Evolutionary conservation across 2,113 vertebrate genomes (phyloP).

Genomic region (Barbus barbus): DNA sequence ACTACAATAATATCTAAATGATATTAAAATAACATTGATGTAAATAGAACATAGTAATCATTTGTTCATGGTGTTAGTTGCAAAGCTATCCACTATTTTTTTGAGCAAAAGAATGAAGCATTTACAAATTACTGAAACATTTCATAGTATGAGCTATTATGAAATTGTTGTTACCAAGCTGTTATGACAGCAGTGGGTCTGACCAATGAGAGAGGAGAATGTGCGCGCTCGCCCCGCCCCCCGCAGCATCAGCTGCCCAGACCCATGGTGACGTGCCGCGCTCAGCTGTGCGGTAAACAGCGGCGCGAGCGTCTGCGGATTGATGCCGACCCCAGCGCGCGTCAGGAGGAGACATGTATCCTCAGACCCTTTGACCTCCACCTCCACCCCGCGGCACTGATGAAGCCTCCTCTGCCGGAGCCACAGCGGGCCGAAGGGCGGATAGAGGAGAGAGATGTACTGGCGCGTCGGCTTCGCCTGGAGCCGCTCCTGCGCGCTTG

Average conservation of each 20-base stretch:
- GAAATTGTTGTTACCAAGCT: not conserved
- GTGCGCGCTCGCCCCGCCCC: not conserved
- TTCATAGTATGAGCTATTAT: not conserved
- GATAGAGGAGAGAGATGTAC: conserved; percentile 83
- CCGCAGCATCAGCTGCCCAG: conserved; percentile 18
- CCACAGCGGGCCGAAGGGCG: conserved; percentile 71
- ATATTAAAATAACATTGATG: not conserved
- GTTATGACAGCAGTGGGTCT: not conserved
- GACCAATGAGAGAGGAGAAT: not conserved
- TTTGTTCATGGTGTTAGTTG: not conserved
- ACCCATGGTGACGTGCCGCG: conserved; percentile 31
- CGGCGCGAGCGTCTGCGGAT: conserved; percentile 65
- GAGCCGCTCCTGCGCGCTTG: conserved; percentile 88
- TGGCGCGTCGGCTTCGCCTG: conserved; percentile 92
- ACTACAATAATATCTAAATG: no score
- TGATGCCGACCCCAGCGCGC: conserved; percentile 68
- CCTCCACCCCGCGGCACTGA: conserved; percentile 56
- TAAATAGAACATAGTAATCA: not conserved
- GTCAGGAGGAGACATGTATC: conserved; percentile 61
- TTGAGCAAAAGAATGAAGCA: not conserved
- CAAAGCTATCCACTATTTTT: not conserved
- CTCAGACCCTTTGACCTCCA: not conserved
- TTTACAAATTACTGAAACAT: not conserved
- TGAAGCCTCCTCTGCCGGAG: conserved; percentile 72
- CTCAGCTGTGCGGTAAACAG: conserved; percentile 38